phyloP scores from a whole-genome alignment of 2,888 invertebrate genomes.

The Lasioglossum pauxillum region DNA sequence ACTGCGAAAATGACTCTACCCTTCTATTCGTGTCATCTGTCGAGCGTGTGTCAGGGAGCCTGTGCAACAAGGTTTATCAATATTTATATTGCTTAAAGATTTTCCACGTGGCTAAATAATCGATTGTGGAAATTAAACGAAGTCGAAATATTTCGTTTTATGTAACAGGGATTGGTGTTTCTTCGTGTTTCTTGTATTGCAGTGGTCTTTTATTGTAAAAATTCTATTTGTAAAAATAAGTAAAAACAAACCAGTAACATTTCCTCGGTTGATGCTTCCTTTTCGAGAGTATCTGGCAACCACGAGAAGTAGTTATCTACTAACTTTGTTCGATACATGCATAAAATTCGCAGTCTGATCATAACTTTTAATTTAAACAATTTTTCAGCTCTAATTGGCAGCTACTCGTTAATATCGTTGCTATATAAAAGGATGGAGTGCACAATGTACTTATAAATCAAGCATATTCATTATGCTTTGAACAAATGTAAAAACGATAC shows the following conservation, averaged over 20 bases:
- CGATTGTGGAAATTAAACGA: neutral
- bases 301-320: too few relatives aligned
- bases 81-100: neutral
- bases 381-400: neutral
- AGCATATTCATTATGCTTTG: too few relatives aligned
- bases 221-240: neutral
- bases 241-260: neutral
- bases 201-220: neutral
- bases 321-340: neutral
- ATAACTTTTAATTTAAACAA: neutral
- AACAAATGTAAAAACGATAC: neutral
- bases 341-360: neutral
- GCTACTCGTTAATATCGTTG: neutral
- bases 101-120: neutral
- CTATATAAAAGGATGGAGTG: neutral
- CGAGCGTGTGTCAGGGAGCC: neutral
- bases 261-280: neutral
- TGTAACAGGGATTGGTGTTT: neutral
- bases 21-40: slow-evolving; percentile 14
- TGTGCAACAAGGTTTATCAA: neutral
- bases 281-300: neutral
- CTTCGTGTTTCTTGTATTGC: neutral
- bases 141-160: neutral
- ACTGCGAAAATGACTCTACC: slow-evolving; percentile 17
- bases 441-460: neutral